A percentile compares a stretch with the other conserved stretches of the same genome.
phyloP scores from a whole-genome alignment of 2,797 vertebrate species.

The Columba guinea region DNA sequence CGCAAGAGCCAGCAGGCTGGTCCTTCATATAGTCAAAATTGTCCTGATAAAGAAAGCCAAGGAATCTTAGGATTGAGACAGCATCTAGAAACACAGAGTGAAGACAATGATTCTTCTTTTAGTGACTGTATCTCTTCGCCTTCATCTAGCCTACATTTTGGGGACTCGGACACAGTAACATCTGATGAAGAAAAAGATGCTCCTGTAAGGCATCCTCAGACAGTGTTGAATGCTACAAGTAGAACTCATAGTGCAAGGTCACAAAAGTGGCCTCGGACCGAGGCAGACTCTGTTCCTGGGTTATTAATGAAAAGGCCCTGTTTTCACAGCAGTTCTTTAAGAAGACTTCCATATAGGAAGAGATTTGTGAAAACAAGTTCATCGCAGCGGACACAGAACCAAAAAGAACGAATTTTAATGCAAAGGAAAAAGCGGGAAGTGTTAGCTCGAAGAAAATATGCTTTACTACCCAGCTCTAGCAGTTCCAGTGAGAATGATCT shows the following conservation, averaged over 20 bases:
- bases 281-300: slow-evolving; percentile 85
- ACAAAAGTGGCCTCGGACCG: slow-evolving; percentile 93
- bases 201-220: slow-evolving; percentile 75
- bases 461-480: slow-evolving; percentile 92
- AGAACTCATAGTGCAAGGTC: slow-evolving; percentile 88
- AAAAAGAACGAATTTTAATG: slow-evolving; percentile 93
- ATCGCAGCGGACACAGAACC: slow-evolving; percentile 91
- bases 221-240: slow-evolving; percentile 72
- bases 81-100: slow-evolving; percentile 85
- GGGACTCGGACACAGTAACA: slow-evolving; percentile 97
- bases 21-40: slow-evolving; percentile 86
- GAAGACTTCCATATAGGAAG: slow-evolving; percentile 87
- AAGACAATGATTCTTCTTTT: slow-evolving; percentile 96
- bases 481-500: slow-evolving; percentile 94
- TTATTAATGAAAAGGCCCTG: slow-evolving; percentile 92
- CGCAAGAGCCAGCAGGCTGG: slow-evolving; percentile 98
- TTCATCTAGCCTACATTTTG: slow-evolving; percentile 94
- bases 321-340: slow-evolving; percentile 82
- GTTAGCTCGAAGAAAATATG: slow-evolving; percentile 92
- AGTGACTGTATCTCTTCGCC: slow-evolving; percentile 97
- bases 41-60: slow-evolving; percentile 88
- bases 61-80: slow-evolving; percentile 79
- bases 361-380: slow-evolving; percentile 89
- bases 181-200: slow-evolving; percentile 91
- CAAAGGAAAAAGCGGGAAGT: slow-evolving; percentile 96